Base-by-base conservation (phyloP, 1,140 invertebrate genomes). In the Sarcophaga bullata region DNA sequence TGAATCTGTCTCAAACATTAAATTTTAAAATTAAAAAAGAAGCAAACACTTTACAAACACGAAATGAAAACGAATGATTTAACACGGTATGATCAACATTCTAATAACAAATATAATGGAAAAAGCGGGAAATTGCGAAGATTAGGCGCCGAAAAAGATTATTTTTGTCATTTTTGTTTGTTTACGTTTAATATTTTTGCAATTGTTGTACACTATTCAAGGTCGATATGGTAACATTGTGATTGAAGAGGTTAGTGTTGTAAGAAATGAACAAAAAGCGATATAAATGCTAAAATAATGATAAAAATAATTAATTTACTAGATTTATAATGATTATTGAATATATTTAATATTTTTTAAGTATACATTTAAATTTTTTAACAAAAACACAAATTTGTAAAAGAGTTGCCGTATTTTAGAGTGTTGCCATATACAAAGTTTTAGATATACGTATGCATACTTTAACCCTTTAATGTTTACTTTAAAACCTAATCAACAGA, bases 61-160 rank as follows among this genome's bases (percentile, higher is more conserved):
- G 58, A 15, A 13, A 8, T 8, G 7, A 11, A 15, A 62, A 8
- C 15, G 5, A 62, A 10, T 15, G 15, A 13, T 62, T 62, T 13
- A 10, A n/a, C 19, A n/a, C 58, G 6, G 13, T n/a, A 15, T 62
- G 9, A 5, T n/a, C 9, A n/a, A 13, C 13, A 17, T 62, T 62
- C 58, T 17, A 8, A 5, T 17, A 62, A 62, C 7, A 62, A 62
- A 62, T 76, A 17, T 76, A 49, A 17, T 76, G 73, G 49, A 80
- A 80, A 80, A 80, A 80, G 78, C 78, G 78, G 78, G 78, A 80
- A 80, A 47, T 75, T 6, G 47, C 6, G 6, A n/a, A 48, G 11
- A 37, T 15, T 80, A 49, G 11, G 50, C 78, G 78, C 78, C 49
- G 25, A 80, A 80, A 80, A 2, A 37, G 25, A 52, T 15, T 19